Base-by-base conservation (phyloP, 2,888 invertebrate species). In the Cataglyphis altisquamis region DNA sequence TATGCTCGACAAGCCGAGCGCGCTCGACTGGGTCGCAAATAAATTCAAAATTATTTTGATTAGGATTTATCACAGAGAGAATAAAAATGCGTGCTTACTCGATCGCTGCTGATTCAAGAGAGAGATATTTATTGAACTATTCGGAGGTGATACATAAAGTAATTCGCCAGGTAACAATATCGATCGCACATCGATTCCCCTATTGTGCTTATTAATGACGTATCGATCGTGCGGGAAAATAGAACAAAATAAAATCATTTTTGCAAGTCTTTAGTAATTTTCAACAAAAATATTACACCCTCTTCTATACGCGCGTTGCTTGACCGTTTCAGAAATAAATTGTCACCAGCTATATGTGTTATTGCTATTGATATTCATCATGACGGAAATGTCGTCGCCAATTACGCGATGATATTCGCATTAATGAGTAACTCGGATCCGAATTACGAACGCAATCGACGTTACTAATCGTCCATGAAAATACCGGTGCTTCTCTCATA, bases 381-480 rank as follows among this genome's bases (percentile, higher is more conserved):
- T 41, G 78, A 68, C 60, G 57, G 78, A 68, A 41, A 57, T 57
- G 57, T 78, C 77, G 67, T 52, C 57, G 21, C 57, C 32, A 78
- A 78, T 78, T 78, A 68, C 57, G 32, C 21, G 67, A 67, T 15
- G 67, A 68, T 68, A 78, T 68, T 68, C 45, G 45, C 57, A 68
- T 68, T 78, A 78, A 78, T 78, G 45, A 32, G 41, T 68, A 78
- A 57, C 41, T 67, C 41, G 25, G 29, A 4, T 3, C n/a, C 29
- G 57, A 41, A 68, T 78, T 78, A 78, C 41, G 68, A 21, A 68
- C 32, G 78, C 78, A 68, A 78, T 78, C 86, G 83, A 55, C 62
- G 83, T 83, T 82, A 86, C 84, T 88, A 89, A 91, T 90, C 89
- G 84, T 86, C 88, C 90, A 84, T 90, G 90, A 89, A 90, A 91